Conservation (phyloP, 2,888 invertebrate genomes). For the Zootermopsis nevadensis region DNA sequence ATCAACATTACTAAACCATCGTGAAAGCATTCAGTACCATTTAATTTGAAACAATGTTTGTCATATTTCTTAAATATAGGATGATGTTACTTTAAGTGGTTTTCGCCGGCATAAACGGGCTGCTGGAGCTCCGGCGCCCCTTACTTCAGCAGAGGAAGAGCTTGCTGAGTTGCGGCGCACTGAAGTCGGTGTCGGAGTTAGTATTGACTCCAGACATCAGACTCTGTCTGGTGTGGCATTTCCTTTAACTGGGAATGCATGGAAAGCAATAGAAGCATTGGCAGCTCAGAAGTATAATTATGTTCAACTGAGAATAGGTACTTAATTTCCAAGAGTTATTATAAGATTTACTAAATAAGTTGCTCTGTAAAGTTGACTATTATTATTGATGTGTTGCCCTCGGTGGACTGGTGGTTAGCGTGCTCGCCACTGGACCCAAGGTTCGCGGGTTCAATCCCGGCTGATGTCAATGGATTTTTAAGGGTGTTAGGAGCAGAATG, state of each 20-base stretch:
- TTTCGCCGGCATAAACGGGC: slow-evolving; percentile 83
- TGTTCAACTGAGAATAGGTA: slow-evolving; percentile 88
- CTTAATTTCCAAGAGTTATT: slow-evolving; percentile 55
- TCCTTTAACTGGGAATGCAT: slow-evolving; percentile 86
- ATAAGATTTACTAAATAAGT: too few relatives aligned
- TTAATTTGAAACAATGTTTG: neutral
- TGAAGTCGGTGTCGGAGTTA: slow-evolving; percentile 79
- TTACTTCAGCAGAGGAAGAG: slow-evolving; percentile 89
- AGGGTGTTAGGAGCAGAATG: too few relatives aligned
- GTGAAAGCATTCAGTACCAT: neutral
- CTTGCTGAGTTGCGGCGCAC: slow-evolving; percentile 80
- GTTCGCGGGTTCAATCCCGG: too few relatives aligned
- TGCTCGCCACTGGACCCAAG: too few relatives aligned
- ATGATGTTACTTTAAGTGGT: slow-evolving; percentile 84
- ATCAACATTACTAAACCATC: neutral
- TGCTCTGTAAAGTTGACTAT: too few relatives aligned
- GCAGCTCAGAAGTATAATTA: slow-evolving; percentile 83
- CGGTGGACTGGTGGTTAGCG: too few relatives aligned
- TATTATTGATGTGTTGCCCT: too few relatives aligned
- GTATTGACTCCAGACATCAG: slow-evolving; percentile 86
- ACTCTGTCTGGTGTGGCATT: slow-evolving; percentile 90
- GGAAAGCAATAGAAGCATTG: slow-evolving; percentile 80
- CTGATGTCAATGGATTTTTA: too few relatives aligned
- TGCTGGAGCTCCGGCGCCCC: slow-evolving; percentile 86
- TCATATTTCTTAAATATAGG: slow-evolving; percentile 63